A percentile compares a stretch with the other conserved stretches of the same genome.
phyloP scores from a whole-genome alignment of 2,797 vertebrate species.

The Thaleichthys pacificus region DNA sequence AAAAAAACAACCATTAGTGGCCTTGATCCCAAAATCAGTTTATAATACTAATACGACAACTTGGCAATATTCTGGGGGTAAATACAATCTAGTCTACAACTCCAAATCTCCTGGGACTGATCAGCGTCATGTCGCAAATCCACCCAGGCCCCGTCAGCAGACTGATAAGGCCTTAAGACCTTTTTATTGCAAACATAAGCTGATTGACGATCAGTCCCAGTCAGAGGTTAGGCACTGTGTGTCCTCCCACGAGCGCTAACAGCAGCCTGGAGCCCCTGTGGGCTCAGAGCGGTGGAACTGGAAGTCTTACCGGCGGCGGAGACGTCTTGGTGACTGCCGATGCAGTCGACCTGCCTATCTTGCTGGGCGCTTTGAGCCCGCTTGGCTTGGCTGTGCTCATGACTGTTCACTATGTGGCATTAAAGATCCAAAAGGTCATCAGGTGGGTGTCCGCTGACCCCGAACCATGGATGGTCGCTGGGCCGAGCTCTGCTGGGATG shows the following conservation, averaged over 20 bases:
- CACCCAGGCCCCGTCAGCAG: slow-evolving; percentile 1
- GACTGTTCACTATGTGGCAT: slow-evolving; percentile 55
- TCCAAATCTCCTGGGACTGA: slow-evolving; percentile 8
- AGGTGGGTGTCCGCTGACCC: slow-evolving; percentile 70
- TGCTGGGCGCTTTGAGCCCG: slow-evolving; percentile 93
- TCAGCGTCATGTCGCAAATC: slow-evolving; percentile 6
- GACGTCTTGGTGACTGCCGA: slow-evolving; percentile 74
- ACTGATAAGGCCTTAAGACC: neutral
- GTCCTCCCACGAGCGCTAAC: neutral
- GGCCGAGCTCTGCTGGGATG: slow-evolving; percentile 28
- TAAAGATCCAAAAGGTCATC: slow-evolving; percentile 49
- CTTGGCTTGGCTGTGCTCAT: slow-evolving; percentile 94
- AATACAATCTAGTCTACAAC: neutral
- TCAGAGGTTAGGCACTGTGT: neutral
- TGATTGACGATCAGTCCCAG: slow-evolving; percentile 5
- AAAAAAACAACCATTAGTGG: neutral
- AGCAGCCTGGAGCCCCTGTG: neutral
- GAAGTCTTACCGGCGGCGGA: slow-evolving; percentile 61
- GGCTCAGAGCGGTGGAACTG: neutral
- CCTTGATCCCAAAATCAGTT: slow-evolving; percentile 3
- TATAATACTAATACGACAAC: slow-evolving; percentile 2
- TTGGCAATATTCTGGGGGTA: slow-evolving; percentile 10
- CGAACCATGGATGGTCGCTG: slow-evolving; percentile 80
- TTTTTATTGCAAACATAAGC: slow-evolving; percentile 15
- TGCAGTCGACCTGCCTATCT: slow-evolving; percentile 81